Evolutionary conservation across 2,888 invertebrate genomes (phyloP).

Genomic region (Eustalomyia histrio): DNA sequence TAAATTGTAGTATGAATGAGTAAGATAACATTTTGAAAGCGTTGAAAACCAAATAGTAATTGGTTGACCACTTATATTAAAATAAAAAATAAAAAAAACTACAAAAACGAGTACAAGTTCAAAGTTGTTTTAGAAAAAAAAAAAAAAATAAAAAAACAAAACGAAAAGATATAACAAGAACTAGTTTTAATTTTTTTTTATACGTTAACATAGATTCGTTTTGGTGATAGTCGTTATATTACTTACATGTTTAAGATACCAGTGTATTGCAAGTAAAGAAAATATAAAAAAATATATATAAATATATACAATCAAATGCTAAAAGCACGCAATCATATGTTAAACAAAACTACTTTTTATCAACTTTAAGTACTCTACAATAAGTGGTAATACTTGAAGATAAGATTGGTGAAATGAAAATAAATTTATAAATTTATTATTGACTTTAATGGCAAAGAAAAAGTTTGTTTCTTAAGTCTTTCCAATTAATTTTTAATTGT

Average conservation of each 20-base stretch:
- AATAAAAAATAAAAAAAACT: slow-evolving; percentile 23
- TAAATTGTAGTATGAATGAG: slow-evolving; percentile 11
- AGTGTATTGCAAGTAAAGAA: not conserved
- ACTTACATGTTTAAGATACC: not conserved
- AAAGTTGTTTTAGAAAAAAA: slow-evolving; percentile 55
- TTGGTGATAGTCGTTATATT: slow-evolving; percentile 42
- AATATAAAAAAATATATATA: not conserved
- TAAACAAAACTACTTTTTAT: slow-evolving; percentile 6
- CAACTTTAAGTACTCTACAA: not conserved
- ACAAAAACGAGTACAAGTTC: slow-evolving; percentile 61
- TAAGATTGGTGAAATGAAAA: not conserved
- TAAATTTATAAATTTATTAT: too few relatives aligned
- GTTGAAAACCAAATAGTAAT: slow-evolving; percentile 37
- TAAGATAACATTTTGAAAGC: slow-evolving; percentile 42
- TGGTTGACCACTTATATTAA: slow-evolving; percentile 29
- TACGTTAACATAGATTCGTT: slow-evolving; percentile 43
- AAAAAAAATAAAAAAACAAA: not conserved
- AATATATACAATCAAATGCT: slow-evolving; percentile 3
- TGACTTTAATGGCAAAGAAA: too few relatives aligned
- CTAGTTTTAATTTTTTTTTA: slow-evolving; percentile 48
- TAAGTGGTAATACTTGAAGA: not conserved
- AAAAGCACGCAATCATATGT: slow-evolving; percentile 28
- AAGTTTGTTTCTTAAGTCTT: too few relatives aligned
- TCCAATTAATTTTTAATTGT: too few relatives aligned
- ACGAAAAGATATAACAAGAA: slow-evolving; percentile 36